Percentiles rank a stretch among this genome's conserved stretches.
These are phyloP conservation scores for Neuroterus valhalla DNA, from an alignment of 1,140 invertebrate species.

Conservation along the genomic window DNA sequence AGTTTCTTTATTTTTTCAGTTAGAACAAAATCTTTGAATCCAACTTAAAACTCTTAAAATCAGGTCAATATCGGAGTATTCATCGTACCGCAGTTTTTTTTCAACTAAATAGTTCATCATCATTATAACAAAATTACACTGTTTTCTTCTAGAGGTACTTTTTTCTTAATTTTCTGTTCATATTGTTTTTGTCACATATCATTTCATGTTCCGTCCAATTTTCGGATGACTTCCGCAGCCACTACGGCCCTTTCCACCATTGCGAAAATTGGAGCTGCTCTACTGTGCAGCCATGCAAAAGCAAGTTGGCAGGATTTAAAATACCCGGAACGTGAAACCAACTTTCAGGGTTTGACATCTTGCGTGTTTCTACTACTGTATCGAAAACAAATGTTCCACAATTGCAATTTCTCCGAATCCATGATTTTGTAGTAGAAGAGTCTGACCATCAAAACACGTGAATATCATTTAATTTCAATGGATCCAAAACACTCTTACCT, in stretches of 20 bases:
- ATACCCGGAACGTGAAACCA: constrained; percentile 40
- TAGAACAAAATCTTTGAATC: too few species aligned
- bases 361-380: constrained; percentile 38
- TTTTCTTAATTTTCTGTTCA: not conserved
- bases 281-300: constrained; percentile 62
- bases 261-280: constrained; percentile 53
- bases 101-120: too few species aligned
- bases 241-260: constrained; percentile 68
- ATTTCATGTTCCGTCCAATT: constrained; percentile 46
- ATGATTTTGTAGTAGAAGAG: constrained; percentile 40
- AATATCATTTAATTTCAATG: constrained; percentile 19
- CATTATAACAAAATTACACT: too few species aligned
- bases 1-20: too few species aligned
- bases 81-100: too few species aligned
- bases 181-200: not conserved
- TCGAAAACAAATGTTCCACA: constrained; percentile 43
- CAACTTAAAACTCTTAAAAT: too few species aligned
- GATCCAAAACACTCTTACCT: not conserved
- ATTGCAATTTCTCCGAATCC: constrained; percentile 37
- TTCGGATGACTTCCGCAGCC: constrained; percentile 48
- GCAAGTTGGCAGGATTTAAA: constrained; percentile 69
- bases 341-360: constrained; percentile 2
- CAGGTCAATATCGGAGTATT: too few species aligned
- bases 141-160: too few species aligned
- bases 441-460: constrained; percentile 39